These are phyloP conservation scores for Lampris megalopsis DNA, from an alignment of 2,113 vertebrate genomes.

Conservation along the genomic window DNA sequence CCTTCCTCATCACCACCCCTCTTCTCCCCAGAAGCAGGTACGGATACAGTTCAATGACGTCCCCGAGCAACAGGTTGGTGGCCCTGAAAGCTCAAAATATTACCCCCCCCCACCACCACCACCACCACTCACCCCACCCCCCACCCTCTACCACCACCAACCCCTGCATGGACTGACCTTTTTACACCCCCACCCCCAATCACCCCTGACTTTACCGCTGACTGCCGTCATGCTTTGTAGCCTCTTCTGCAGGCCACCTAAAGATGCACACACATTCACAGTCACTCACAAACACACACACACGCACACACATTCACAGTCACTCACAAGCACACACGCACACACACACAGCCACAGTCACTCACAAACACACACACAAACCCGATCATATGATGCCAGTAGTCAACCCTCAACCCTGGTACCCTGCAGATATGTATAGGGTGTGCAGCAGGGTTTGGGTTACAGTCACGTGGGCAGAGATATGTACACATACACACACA, in stretches of 20 bases:
- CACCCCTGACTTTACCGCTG: conserved; percentile 5
- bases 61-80: conserved; percentile 82
- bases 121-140: conserved; percentile 21
- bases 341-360: too few relatives aligned
- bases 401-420: too few relatives aligned
- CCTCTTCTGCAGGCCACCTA: neutral
- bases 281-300: neutral
- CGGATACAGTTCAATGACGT: conserved; percentile 82
- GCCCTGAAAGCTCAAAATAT: conserved; percentile 21
- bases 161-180: conserved; percentile 63
- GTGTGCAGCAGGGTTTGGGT: too few relatives aligned
- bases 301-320: neutral
- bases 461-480: too few relatives aligned
- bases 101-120: neutral
- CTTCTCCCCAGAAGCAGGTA: conserved; percentile 83
- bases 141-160: conserved; percentile 14
- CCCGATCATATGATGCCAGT: too few relatives aligned
- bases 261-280: neutral
- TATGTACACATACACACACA: too few relatives aligned
- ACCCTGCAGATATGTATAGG: too few relatives aligned
- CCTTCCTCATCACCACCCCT: conserved; percentile 60
- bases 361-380: too few relatives aligned
- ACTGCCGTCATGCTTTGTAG: conserved; percentile 8
- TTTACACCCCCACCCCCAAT: neutral
- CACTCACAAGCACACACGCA: neutral